Evolutionary conservation across 2,113 vertebrate species (phyloP), one percentile per base, ranked within the genome.

Genomic region (Struthidea cinerea): DNA sequence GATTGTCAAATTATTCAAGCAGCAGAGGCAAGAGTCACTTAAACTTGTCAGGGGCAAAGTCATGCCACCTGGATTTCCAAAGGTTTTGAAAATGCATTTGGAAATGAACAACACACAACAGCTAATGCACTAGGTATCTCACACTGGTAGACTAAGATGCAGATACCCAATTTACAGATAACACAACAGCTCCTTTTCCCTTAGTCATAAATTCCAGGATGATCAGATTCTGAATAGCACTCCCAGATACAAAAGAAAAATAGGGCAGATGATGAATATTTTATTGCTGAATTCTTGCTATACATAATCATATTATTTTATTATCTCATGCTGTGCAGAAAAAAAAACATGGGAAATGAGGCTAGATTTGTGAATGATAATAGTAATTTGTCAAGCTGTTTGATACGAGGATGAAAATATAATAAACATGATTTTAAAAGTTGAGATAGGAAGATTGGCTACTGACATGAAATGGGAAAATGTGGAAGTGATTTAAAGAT

Each of bases 191-290:
- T 91, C 65, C 84, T 88, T 85, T 94, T 88, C 47, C 56, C 85
- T 95, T 92, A 90, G 87, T 64, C 91, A 93, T 92, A 96, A 91
- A 87, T 96, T 94, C 67, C 50, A 78, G 71, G 57, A 77, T 90
- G 75, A 96, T 95, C 82, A 77, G 92, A 93, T 88, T 86, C 73
- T 90, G 73, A 95, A 93, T 56, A 95, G 92, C 64, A 68, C 47
- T 95, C 64, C 17, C 42, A 93, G 85, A 92, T 75, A 95, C 41
- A 90, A 95, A 88, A 77, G 82, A 89, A 96, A 97, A 96, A 96
- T 94, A 95, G 93, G 92, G 64, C 94, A 96, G 85, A 94, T 70
- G 90, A 96, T 96, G 71, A 96, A 96, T 96, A 96, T 94, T 96
- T 97, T 97, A 96, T 94, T 16, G 0, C 83, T 81, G 85, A 90